A percentile compares a stretch with the other conserved stretches of the same genome.
These are phyloP conservation scores for Arenicola marina DNA, from an alignment of 2,888 invertebrate genomes.

Conservation along the genomic window DNA sequence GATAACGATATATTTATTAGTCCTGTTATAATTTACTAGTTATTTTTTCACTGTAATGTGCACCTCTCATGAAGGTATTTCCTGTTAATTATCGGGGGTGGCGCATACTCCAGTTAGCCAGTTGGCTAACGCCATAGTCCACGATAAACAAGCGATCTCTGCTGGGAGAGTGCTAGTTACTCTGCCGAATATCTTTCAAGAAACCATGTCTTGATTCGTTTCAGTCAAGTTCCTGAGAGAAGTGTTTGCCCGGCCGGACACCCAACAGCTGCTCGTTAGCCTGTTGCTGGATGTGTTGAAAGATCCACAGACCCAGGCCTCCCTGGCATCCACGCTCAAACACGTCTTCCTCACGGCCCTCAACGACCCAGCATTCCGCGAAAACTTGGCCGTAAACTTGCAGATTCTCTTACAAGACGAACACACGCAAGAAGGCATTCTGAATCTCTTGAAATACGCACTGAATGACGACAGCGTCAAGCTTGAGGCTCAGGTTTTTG, in stretches of 20 bases:
- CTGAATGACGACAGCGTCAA: not conserved
- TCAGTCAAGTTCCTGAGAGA: slow-evolving; percentile 8
- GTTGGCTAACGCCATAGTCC: no score
- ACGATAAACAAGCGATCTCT: no score
- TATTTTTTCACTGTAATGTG: no score
- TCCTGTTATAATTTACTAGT: no score
- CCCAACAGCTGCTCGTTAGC: not conserved
- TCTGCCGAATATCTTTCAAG: no score
- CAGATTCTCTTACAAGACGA: slow-evolving; percentile 1
- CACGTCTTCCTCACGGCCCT: not conserved
- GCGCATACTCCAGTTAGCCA: no score
- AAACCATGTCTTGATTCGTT: no score
- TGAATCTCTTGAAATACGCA: not conserved
- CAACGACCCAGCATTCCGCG: slow-evolving; percentile 6
- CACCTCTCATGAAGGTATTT: no score
- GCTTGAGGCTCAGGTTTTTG: slow-evolving; percentile 4
- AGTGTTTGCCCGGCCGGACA: not conserved
- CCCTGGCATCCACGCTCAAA: slow-evolving; percentile 4
- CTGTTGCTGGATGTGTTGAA: slow-evolving; percentile 5
- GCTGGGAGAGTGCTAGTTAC: no score
- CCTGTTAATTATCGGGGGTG: no score
- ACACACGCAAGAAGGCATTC: slow-evolving; percentile 3
- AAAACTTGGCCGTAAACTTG: slow-evolving; percentile 9
- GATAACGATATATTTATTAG: no score
- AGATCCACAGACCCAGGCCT: slow-evolving; percentile 4